Percentiles rank a stretch among this genome's conserved stretches.
Conservation (phyloP, 2,113 vertebrate genomes). For the Xyrauchen texanus region DNA sequence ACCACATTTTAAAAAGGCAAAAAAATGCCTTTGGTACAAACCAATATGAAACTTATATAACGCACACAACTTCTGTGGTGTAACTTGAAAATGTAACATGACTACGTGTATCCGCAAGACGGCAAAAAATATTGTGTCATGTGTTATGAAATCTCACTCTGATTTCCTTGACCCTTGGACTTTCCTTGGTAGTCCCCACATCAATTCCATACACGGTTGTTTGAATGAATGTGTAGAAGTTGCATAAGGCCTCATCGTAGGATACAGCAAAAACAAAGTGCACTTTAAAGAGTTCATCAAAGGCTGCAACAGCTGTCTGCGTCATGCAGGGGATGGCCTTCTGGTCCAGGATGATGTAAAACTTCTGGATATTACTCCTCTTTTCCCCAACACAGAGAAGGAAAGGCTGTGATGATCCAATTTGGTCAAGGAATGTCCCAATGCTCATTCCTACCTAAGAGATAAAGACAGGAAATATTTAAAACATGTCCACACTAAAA, state of each 20-base stretch:
- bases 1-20: slow-evolving; percentile 29
- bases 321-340: slow-evolving; percentile 30
- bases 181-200: slow-evolving; percentile 7
- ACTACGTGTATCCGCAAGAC: not conserved
- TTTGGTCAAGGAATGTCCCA: not conserved
- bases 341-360: slow-evolving; percentile 30
- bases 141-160: not conserved
- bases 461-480: not conserved
- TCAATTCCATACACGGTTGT: slow-evolving; percentile 5
- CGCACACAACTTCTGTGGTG: not conserved
- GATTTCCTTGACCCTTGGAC: slow-evolving; percentile 14
- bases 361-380: slow-evolving; percentile 24
- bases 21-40: not conserved
- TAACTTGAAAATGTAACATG: not conserved
- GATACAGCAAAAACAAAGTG: slow-evolving; percentile 27
- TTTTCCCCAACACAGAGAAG: slow-evolving; percentile 28
- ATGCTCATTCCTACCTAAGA: not conserved
- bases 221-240: slow-evolving; percentile 12
- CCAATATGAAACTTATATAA: not conserved
- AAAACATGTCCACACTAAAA: too few relatives aligned
- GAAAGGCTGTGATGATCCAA: slow-evolving; percentile 11
- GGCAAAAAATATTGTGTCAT: not conserved
- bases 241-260: not conserved
- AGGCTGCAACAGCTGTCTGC: slow-evolving; percentile 28
- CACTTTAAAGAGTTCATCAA: slow-evolving; percentile 35